Evolutionary conservation across 2,888 invertebrate species (phyloP).

Genomic region (Deroplatys truncata): DNA sequence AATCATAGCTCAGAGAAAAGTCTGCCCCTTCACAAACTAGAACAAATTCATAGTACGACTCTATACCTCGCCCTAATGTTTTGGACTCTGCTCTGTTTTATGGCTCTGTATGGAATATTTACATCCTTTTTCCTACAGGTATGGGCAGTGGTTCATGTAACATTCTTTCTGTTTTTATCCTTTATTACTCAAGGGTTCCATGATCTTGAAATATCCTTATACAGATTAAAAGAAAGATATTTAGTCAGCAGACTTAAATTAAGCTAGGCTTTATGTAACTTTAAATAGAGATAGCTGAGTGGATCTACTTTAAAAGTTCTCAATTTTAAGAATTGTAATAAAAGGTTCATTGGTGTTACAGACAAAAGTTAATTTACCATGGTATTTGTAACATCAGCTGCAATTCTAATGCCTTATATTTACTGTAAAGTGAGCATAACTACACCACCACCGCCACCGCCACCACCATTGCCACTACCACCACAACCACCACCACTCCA

Average conservation of each 20-base stretch:
- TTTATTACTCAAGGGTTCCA: slow-evolving; percentile 57
- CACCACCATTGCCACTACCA: too few relatives aligned
- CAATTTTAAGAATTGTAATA: background rate
- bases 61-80: slow-evolving; percentile 56
- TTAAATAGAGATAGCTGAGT: background rate
- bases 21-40: background rate
- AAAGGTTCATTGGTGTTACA: background rate
- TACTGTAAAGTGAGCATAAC: background rate
- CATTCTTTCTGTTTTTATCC: slow-evolving; percentile 53
- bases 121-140: slow-evolving; percentile 48
- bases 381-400: background rate
- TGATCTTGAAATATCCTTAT: slow-evolving; percentile 59
- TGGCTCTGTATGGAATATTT: slow-evolving; percentile 45
- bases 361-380: background rate
- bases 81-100: slow-evolving; percentile 58
- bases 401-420: background rate
- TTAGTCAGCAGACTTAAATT: background rate
- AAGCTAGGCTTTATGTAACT: background rate
- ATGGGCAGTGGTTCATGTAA: slow-evolving; percentile 53
- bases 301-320: background rate
- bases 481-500: too few relatives aligned
- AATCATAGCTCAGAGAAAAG: background rate
- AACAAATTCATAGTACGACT: slow-evolving; percentile 35
- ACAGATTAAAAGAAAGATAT: slow-evolving; percentile 34
- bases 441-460: too few relatives aligned